A percentile compares a stretch with the other conserved stretches of the same genome.
Evolutionary conservation across 2,113 vertebrate genomes (phyloP).

Genomic region (Melanerpes formicivorus): DNA sequence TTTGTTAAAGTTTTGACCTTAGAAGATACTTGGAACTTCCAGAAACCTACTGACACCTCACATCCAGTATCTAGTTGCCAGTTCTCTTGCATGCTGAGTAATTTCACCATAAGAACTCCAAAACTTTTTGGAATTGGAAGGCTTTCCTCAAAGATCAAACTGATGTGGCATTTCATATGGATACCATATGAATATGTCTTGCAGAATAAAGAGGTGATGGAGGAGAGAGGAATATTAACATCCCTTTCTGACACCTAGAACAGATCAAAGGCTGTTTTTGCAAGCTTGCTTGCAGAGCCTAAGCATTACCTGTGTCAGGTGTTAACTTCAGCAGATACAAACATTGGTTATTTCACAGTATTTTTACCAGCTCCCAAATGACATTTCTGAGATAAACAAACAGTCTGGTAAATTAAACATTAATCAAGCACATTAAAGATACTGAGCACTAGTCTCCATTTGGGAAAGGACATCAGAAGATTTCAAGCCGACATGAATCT

Average conservation of each 20-base stretch:
- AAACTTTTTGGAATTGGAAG: not conserved
- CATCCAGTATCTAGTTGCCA: not conserved
- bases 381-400: not conserved
- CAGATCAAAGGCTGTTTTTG: not conserved
- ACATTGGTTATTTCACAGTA: not conserved
- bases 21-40: not conserved
- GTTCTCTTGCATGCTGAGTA: not conserved
- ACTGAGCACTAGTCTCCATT: not conserved
- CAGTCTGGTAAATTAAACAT: not conserved
- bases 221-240: not conserved
- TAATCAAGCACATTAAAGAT: not conserved
- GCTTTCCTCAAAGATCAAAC: not conserved
- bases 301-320: too few species aligned
- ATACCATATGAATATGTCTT: not conserved
- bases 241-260: conserved; percentile 5
- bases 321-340: not conserved
- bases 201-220: not conserved
- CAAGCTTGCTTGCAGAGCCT: not conserved
- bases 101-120: not conserved
- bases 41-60: not conserved
- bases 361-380: not conserved
- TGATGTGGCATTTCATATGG: not conserved
- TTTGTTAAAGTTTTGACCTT: not conserved
- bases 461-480: not conserved
- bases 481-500: not conserved